Evolutionary conservation across 2,888 invertebrate species (phyloP).

Genomic region (Parelbella ahira): DNA sequence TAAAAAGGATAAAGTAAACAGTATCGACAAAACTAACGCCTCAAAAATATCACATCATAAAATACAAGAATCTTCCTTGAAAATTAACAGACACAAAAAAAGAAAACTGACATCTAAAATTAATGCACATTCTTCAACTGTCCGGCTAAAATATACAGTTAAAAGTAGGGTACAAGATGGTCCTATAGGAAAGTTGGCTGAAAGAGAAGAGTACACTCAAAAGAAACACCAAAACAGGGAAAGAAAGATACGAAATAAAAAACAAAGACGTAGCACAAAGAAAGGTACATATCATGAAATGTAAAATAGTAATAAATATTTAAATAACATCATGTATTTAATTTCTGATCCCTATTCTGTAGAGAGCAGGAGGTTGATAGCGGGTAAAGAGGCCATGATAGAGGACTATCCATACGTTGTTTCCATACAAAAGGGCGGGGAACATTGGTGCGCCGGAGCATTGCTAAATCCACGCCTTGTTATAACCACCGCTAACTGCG

Average conservation of each 20-base stretch:
- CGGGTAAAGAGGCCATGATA: conserved; percentile 53
- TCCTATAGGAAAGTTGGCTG: background rate
- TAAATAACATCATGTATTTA: conserved; percentile 27
- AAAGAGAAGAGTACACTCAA: background rate
- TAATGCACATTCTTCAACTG: background rate
- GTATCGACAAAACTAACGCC: too few species aligned
- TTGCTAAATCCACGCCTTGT: conserved; percentile 57
- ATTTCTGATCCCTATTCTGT: conserved; percentile 31
- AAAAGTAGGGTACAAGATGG: background rate
- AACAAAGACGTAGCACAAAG: background rate
- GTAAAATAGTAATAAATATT: conserved; percentile 10
- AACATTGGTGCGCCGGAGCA: conserved; percentile 70
- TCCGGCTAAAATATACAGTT: conserved; percentile 3
- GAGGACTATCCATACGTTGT: conserved; percentile 65
- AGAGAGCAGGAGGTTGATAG: conserved; percentile 51
- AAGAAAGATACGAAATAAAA: background rate
- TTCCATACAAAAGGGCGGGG: conserved; percentile 57
- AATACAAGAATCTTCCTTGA: too few species aligned
- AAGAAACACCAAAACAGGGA: background rate
- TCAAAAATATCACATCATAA: too few species aligned
- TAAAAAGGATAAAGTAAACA: too few species aligned
- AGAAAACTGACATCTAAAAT: background rate
- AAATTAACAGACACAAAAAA: background rate
- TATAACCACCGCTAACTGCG: conserved; percentile 68
- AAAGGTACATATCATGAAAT: conserved; percentile 13